phyloP scores from a whole-genome alignment of 2,113 vertebrate species.

The Brienomyrus brachyistius region DNA sequence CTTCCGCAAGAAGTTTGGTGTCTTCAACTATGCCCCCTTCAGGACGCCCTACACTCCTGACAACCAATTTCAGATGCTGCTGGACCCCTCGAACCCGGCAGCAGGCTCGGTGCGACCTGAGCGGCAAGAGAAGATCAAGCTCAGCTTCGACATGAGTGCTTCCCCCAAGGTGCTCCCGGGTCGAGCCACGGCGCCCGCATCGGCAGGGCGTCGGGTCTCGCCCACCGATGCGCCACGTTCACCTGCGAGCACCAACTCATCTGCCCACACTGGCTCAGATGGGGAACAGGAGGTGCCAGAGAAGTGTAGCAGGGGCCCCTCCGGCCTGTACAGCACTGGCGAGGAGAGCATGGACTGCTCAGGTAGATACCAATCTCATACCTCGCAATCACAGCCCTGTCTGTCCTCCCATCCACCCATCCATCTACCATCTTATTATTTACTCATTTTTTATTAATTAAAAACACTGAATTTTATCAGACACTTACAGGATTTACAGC shows the following conservation, averaged over 20 bases:
- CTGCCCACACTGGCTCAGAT: slow-evolving; percentile 89
- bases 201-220: slow-evolving; percentile 66
- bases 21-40: slow-evolving; percentile 96
- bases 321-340: slow-evolving; percentile 78
- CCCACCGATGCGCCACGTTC: slow-evolving; percentile 80
- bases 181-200: slow-evolving; percentile 66
- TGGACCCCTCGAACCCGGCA: slow-evolving; percentile 80
- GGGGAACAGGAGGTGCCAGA: slow-evolving; percentile 85
- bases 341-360: slow-evolving; percentile 89
- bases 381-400: not conserved
- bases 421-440: not conserved
- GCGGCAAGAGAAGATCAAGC: slow-evolving; percentile 91
- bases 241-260: slow-evolving; percentile 93
- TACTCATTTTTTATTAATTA: not conserved
- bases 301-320: slow-evolving; percentile 64
- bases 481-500: not conserved
- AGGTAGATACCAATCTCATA: slow-evolving; percentile 50
- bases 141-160: slow-evolving; percentile 90
- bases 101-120: slow-evolving; percentile 81
- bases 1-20: slow-evolving; percentile 87
- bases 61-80: slow-evolving; percentile 94
- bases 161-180: slow-evolving; percentile 87
- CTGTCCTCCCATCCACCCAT: not conserved
- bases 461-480: not conserved
- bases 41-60: slow-evolving; percentile 93